phyloP scores from a whole-genome alignment of 1,140 invertebrate genomes.

The Hesperophylax magnus region DNA sequence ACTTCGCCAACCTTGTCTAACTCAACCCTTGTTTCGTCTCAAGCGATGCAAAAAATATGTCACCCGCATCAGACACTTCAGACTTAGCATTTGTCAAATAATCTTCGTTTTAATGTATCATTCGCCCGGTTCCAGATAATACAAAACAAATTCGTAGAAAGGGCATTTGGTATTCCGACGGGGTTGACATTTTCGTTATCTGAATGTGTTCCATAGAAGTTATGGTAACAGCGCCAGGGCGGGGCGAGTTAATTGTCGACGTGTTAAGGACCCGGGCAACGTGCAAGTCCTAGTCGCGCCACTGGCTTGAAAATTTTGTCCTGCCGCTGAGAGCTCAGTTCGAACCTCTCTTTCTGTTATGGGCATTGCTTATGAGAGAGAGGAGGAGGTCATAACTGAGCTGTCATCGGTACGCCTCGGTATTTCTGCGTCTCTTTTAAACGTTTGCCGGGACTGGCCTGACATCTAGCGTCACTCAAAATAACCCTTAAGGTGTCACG shows the following conservation, averaged over 20 bases:
- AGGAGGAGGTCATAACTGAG: no score
- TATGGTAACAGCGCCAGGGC: constrained; percentile 13
- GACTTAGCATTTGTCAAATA: neutral
- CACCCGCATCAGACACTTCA: no score
- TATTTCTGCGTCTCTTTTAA: constrained; percentile 1
- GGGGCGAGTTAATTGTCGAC: constrained; percentile 24
- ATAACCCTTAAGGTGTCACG: constrained; percentile 16
- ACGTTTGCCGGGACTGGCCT: constrained; percentile 8
- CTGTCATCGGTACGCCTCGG: no score
- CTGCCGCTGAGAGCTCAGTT: no score
- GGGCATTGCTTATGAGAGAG: no score
- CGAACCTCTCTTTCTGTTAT: no score
- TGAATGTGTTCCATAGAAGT: constrained; percentile 26
- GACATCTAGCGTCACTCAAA: constrained; percentile 17
- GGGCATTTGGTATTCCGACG: constrained; percentile 1
- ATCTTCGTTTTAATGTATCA: constrained; percentile 4
- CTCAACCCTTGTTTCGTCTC: no score
- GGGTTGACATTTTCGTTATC: constrained; percentile 2
- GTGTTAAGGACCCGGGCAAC: neutral
- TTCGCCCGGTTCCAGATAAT: constrained; percentile 17
- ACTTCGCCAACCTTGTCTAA: no score
- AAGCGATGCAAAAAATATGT: no score
- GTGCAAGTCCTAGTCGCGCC: neutral
- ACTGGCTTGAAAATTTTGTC: no score
- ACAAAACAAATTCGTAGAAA: constrained; percentile 16